Conservation (phyloP, 2,113 vertebrate genomes). For the Nyctibius bracteatus region DNA sequence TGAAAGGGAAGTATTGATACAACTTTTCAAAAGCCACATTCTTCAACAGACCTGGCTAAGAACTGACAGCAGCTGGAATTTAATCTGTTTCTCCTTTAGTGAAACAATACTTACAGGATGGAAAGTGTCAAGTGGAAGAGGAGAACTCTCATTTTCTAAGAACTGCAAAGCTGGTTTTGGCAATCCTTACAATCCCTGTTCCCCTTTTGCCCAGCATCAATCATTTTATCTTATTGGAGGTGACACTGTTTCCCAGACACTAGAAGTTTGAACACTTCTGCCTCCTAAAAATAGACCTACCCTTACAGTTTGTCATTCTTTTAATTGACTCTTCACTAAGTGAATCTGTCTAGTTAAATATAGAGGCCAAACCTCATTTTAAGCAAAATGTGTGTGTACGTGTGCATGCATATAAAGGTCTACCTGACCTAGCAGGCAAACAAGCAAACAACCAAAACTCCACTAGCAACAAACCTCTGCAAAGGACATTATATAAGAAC, state of each 20-base stretch:
- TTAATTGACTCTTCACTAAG: neutral
- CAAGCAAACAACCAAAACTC: neutral
- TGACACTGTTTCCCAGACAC: neutral
- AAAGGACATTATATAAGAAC: neutral
- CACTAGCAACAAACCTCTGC: neutral
- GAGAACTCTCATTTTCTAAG: constrained; percentile 17
- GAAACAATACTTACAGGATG: constrained; percentile 32
- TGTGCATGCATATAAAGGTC: neutral
- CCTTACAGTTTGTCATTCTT: neutral
- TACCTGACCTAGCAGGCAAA: neutral
- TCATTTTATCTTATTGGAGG: neutral
- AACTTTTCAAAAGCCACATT: constrained; percentile 59
- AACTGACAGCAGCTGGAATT: constrained; percentile 46
- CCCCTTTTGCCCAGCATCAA: neutral
- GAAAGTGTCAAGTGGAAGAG: constrained; percentile 39
- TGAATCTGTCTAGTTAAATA: neutral
- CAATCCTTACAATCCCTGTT: neutral
- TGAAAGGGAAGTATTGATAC: constrained; percentile 57
- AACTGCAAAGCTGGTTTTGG: constrained; percentile 3
- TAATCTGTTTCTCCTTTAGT: constrained; percentile 52
- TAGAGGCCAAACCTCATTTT: neutral
- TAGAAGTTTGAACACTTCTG: neutral
- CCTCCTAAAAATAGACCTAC: neutral
- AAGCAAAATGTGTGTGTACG: fast-evolving
- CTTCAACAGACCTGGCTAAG: constrained; percentile 38